These are phyloP conservation scores for Gari tellinella DNA, from an alignment of 2,888 invertebrate species.

Conservation along the genomic window DNA sequence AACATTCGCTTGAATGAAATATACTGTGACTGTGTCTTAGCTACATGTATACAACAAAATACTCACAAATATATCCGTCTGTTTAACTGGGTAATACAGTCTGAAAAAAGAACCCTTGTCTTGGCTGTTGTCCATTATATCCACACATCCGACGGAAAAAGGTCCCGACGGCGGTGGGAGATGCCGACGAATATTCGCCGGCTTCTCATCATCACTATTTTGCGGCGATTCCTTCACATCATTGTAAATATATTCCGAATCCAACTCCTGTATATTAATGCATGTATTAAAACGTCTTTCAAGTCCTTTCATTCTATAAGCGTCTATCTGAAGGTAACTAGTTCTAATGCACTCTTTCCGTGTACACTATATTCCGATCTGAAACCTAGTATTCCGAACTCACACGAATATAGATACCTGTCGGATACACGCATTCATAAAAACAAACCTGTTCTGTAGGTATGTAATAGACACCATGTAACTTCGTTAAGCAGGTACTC, in stretches of 20 bases:
- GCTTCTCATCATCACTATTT: background rate
- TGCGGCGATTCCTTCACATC: slow-evolving; percentile 5
- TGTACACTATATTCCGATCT: no score
- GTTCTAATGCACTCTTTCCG: no score
- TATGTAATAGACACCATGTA: no score
- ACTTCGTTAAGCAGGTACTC: no score
- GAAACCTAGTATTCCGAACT: no score
- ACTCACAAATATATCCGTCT: slow-evolving; percentile 85
- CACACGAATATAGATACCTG: no score
- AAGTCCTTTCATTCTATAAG: slow-evolving; percentile 15
- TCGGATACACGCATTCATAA: no score
- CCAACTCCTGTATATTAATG: slow-evolving; percentile 15
- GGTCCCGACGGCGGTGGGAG: slow-evolving; percentile 83
- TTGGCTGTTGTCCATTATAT: slow-evolving; percentile 87
- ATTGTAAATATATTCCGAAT: slow-evolving; percentile 4
- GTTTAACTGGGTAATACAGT: slow-evolving; percentile 87
- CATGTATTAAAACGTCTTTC: slow-evolving; percentile 20
- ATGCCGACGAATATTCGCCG: slow-evolving; percentile 67
- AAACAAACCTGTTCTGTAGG: no score
- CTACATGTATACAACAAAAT: slow-evolving; percentile 1
- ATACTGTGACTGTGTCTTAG: no score
- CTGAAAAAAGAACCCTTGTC: slow-evolving; percentile 86
- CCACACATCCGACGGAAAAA: slow-evolving; percentile 87
- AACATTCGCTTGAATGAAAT: no score
- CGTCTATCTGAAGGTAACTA: no score